These are phyloP conservation scores for Trinorchestia longiramus DNA, from an alignment of 1,140 invertebrate genomes.

Conservation along the genomic window DNA sequence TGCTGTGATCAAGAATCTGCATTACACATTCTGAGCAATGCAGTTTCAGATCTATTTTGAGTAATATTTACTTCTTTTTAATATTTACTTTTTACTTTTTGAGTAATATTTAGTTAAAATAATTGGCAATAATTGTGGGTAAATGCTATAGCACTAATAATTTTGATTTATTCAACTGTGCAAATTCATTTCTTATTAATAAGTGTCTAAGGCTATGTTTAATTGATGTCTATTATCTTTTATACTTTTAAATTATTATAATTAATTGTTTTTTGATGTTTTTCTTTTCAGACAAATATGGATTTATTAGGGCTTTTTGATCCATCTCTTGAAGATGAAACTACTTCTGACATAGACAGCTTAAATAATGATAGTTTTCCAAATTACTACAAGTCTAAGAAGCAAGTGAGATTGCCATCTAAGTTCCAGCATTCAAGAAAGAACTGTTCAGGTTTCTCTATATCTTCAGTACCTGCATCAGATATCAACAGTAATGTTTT, in stretches of 20 bases:
- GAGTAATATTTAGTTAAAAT: no score
- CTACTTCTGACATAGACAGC: constrained; percentile 49
- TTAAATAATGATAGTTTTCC: not conserved
- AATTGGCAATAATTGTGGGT: no score
- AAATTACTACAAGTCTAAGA: not conserved
- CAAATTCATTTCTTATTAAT: no score
- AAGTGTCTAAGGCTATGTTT: no score
- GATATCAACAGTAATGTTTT: constrained; percentile 20
- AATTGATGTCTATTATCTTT: not conserved
- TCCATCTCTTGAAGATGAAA: constrained; percentile 66
- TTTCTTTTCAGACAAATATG: constrained; percentile 66
- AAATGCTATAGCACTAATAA: no score
- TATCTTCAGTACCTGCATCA: not conserved
- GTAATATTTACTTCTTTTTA: no score
- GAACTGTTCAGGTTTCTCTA: not conserved
- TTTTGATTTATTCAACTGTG: no score
- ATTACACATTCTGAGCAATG: no score
- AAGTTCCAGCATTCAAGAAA: constrained; percentile 13
- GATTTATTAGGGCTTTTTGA: constrained; percentile 68
- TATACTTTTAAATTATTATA: not conserved
- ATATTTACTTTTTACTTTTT: no score
- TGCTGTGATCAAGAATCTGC: no score
- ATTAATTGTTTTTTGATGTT: constrained; percentile 12
- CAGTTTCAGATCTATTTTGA: no score
- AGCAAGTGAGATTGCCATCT: not conserved